Evolutionary conservation across 2,113 vertebrate genomes (phyloP).

Genomic region (Cisticola juncidis): DNA sequence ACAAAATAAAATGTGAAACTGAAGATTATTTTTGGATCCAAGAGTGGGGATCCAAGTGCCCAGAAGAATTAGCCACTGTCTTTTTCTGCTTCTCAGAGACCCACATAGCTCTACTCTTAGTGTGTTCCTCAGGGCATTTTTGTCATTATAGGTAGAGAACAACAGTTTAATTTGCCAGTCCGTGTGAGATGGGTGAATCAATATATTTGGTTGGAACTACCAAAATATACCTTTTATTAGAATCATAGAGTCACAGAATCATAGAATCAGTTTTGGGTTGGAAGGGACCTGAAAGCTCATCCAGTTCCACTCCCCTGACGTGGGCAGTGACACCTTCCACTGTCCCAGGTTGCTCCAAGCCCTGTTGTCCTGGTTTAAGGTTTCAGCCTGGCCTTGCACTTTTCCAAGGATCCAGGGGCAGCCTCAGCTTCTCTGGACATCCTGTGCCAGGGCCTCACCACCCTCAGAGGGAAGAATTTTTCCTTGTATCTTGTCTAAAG

Average conservation of each 20-base stretch:
- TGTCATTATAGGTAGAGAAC: not conserved
- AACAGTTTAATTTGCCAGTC: not conserved
- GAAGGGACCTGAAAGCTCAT: not conserved
- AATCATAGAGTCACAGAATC: not conserved
- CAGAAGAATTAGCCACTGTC: not conserved
- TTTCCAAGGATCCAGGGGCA: not conserved
- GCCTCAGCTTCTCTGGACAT: not conserved
- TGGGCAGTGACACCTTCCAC: not conserved
- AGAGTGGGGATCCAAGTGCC: not conserved
- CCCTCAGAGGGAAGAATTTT: not conserved
- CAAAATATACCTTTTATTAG: not conserved
- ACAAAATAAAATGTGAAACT: not conserved
- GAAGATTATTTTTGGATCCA: not conserved
- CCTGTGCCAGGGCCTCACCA: not conserved
- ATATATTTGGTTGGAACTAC: not conserved
- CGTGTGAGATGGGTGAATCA: not conserved
- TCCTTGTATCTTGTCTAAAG: not conserved
- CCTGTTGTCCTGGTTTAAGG: not conserved
- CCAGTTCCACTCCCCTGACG: not conserved
- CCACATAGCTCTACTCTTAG: not conserved
- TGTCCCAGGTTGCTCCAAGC: rapidly evolving
- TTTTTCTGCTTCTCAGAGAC: not conserved
- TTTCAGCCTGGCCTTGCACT: not conserved
- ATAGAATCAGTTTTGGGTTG: not conserved
- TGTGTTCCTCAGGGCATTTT: not conserved